Evolutionary conservation across 1,140 invertebrate species (phyloP), one percentile per base, ranked within the genome.

Genomic region (Rhagoletis pomonella): DNA sequence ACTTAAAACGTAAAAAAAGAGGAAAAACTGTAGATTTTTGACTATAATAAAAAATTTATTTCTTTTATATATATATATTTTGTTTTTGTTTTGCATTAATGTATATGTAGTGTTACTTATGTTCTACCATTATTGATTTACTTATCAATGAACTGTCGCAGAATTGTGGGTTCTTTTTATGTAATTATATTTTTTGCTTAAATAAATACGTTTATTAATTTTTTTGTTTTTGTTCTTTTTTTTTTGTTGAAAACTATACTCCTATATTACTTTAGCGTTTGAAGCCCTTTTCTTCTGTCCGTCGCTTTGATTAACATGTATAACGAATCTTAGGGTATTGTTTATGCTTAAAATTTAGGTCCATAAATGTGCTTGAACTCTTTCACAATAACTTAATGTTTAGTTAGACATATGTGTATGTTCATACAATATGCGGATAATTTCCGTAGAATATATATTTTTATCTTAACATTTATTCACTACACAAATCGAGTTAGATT

Each of bases 41-140:
- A 47, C 73, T 81, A 81, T 81, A 81, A 81, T 81, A 81, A 81
- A 81, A 73, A 81, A 81, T 81, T 81, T 81, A 81, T 81, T 81
- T 81, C 19, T n/a, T 81, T 81, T 55, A 81, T 19, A 81, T 81
- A 81, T 81, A 81, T 81, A 73, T 73, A 42, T 73, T 47, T 69
- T 69, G 44, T 73, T 42, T 73, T 73, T 73, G 67, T 73, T 73
- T 73, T 73, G 42, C 73, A 55, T 81, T 81, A 50, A 81, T 55
- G 55, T 81, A 81, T 55, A 81, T 81, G 55, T 55, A 81, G 44
- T 55, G 73, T 81, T 73, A 81, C 73, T 81, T 81, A 81, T 81
- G 19, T 55, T 17, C 42, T 55, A 81, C 44, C 19, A 55, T 19
- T 81, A 81, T 81, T 81, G n/a, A 81, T 81, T 29, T 55, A 29